A percentile compares a stretch with the other conserved stretches of the same genome.
phyloP scores from a whole-genome alignment of 2,888 invertebrate species.

The Teleiodes luculella region DNA sequence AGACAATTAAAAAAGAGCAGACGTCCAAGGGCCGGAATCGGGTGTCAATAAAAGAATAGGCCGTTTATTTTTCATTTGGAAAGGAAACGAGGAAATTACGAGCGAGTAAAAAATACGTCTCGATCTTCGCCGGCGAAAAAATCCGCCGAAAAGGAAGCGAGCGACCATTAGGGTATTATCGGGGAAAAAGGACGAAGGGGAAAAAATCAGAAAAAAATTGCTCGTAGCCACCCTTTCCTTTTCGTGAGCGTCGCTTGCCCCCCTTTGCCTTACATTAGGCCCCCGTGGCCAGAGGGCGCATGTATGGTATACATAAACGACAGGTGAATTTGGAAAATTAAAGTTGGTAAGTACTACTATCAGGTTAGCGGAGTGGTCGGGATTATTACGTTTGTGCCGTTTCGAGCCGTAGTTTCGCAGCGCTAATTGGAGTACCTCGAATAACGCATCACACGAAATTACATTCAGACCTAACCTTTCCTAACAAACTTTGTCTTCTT shows the following conservation, averaged over 20 bases:
- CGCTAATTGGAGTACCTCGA: conserved; percentile 21
- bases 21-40: conserved; percentile 32
- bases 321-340: conserved; percentile 77
- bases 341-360: conserved; percentile 51
- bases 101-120: conserved; percentile 69
- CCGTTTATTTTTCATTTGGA: conserved; percentile 64
- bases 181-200: conserved; percentile 65
- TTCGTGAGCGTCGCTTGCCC: conserved; percentile 67
- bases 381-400: conserved; percentile 29
- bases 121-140: conserved; percentile 67
- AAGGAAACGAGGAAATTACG: conserved; percentile 71
- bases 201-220: conserved; percentile 75
- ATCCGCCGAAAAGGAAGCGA: conserved; percentile 73
- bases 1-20: not conserved
- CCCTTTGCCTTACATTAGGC: conserved; percentile 50
- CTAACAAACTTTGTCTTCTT: not conserved
- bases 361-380: conserved; percentile 38
- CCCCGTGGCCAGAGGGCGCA: conserved; percentile 56
- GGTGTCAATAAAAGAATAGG: conserved; percentile 52
- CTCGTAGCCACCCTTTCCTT: conserved; percentile 73
- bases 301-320: conserved; percentile 68
- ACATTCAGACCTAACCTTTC: not conserved
- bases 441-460: conserved; percentile 15
- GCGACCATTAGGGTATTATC: conserved; percentile 78
- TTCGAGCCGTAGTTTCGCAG: conserved; percentile 20